A percentile compares a stretch with the other conserved stretches of the same genome.
Conservation (phyloP, 2,888 invertebrate species). For the Agrotis puta region DNA sequence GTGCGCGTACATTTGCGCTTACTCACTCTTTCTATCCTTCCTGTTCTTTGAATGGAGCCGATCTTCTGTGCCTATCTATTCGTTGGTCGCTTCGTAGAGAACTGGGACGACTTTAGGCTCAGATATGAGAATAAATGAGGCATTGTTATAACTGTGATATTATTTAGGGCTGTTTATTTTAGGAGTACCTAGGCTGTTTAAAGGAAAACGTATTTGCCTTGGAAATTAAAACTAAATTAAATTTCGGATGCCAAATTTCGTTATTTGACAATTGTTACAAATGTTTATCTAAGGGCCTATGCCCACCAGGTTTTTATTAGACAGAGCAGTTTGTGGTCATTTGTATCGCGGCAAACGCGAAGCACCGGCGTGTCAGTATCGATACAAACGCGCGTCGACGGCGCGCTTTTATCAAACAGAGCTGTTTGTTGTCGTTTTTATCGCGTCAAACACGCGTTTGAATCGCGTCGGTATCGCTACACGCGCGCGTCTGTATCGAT, state of each 20-base stretch:
- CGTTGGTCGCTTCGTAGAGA: background rate
- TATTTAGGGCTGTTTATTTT: conserved; percentile 7
- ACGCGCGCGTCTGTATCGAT: too few relatives aligned
- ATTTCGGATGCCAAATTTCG: background rate
- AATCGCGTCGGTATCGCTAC: too few relatives aligned
- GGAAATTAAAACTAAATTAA: background rate
- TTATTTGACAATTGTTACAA: background rate
- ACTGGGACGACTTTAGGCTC: conserved; percentile 15
- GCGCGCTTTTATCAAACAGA: too few relatives aligned
- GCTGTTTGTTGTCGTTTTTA: too few relatives aligned
- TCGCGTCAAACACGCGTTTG: too few relatives aligned
- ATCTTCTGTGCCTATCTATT: background rate
- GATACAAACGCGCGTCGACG: too few relatives aligned
- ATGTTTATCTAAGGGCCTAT: too few relatives aligned
- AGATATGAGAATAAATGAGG: conserved; percentile 27
- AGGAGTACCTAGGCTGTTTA: background rate
- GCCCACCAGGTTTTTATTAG: too few relatives aligned
- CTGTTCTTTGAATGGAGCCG: rapidly evolving
- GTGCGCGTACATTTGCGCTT: background rate
- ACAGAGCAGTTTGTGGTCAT: too few relatives aligned
- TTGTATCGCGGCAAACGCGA: too few relatives aligned
- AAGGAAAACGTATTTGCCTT: background rate
- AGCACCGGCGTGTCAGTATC: too few relatives aligned
- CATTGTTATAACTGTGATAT: conserved; percentile 20
- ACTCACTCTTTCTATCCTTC: too few relatives aligned